Conservation (phyloP, 2,113 vertebrate species). For the Nothobranchius furzeri region DNA sequence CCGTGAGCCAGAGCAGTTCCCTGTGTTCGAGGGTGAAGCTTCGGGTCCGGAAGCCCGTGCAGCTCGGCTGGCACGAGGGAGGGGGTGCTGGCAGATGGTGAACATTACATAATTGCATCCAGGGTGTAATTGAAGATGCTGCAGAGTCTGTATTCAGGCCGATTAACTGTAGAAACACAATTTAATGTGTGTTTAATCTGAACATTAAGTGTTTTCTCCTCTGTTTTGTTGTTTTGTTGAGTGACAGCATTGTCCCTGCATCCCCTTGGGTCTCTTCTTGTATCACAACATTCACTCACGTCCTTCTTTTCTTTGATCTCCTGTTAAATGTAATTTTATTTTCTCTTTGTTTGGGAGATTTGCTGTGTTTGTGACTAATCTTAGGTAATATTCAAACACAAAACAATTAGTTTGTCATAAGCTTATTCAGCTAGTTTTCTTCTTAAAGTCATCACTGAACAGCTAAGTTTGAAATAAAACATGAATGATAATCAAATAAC, state of each 20-base stretch:
- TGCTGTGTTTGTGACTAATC: too few species aligned
- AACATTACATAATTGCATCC: slow-evolving; percentile 77
- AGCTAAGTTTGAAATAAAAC: too few species aligned
- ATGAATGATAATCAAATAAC: too few species aligned
- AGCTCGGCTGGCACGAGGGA: slow-evolving; percentile 43
- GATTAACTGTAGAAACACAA: slow-evolving; percentile 46
- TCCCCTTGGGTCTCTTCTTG: slow-evolving; percentile 35
- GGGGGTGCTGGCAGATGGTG: slow-evolving; percentile 65
- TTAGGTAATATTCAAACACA: too few species aligned
- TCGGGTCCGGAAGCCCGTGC: slow-evolving; percentile 23
- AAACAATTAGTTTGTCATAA: too few species aligned
- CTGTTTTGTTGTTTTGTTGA: too few species aligned
- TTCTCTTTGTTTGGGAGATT: too few species aligned
- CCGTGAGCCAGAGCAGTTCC: slow-evolving; percentile 32
- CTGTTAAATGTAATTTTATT: too few species aligned
- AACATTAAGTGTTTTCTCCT: neutral
- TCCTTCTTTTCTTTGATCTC: slow-evolving; percentile 46
- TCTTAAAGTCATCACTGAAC: too few species aligned
- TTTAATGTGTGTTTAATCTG: neutral
- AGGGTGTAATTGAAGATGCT: slow-evolving; percentile 69
- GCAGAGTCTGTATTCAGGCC: slow-evolving; percentile 57
- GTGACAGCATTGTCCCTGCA: neutral
- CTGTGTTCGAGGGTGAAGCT: slow-evolving; percentile 30
- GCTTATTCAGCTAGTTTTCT: too few species aligned
- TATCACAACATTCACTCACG: slow-evolving; percentile 24